Conservation (phyloP, 1,140 invertebrate genomes). For the Coboldia fuscipes region DNA sequence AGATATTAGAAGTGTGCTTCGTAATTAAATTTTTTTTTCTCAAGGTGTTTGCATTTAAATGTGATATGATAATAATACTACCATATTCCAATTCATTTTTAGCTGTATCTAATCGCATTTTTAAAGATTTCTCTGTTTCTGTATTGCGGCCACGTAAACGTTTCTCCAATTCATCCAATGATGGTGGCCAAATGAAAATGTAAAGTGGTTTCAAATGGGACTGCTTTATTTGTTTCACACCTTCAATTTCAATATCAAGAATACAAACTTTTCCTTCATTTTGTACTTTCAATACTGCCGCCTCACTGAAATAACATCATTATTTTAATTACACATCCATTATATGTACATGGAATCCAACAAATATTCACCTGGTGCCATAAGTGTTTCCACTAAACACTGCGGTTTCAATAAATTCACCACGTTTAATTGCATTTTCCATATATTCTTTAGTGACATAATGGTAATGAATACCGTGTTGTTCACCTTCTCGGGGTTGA, state of each 20-base stretch:
- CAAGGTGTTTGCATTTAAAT: not conserved
- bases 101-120: constrained; percentile 50
- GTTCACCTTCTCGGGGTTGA: constrained; percentile 46
- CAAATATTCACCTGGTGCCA: constrained; percentile 61
- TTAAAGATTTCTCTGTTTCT: constrained; percentile 71
- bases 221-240: constrained; percentile 78
- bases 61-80: constrained; percentile 13
- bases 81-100: constrained; percentile 67
- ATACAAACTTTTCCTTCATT: constrained; percentile 72
- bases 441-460: constrained; percentile 61
- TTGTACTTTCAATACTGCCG: constrained; percentile 62
- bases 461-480: constrained; percentile 71
- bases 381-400: constrained; percentile 87
- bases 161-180: constrained; percentile 52
- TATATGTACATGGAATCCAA: constrained; percentile 4
- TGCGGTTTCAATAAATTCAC: constrained; percentile 85
- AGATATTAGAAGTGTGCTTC: not conserved
- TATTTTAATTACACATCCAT: not conserved
- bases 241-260: constrained; percentile 91
- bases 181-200: constrained; percentile 89
- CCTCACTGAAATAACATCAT: constrained; percentile 41
- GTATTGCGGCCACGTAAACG: constrained; percentile 60
- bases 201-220: constrained; percentile 64
- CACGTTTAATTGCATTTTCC: constrained; percentile 47
- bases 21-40: not conserved